Evolutionary conservation across 2,888 invertebrate species (phyloP), one percentile per base, ranked within the genome.

Genomic region (Tromatobia lineatoria): DNA sequence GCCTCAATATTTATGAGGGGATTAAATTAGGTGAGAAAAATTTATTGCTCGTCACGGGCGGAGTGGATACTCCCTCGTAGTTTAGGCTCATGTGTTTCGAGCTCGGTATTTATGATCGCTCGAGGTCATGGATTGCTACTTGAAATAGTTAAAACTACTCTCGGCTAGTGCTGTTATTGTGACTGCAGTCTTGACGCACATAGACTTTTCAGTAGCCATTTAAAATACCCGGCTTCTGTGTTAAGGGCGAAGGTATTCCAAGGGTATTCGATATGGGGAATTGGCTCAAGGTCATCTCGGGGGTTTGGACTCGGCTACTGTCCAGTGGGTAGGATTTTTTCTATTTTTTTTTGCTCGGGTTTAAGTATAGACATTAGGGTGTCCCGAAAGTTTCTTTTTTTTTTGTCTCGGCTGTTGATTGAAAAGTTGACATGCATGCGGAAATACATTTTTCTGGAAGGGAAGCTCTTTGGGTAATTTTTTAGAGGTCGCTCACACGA

Each of bases 21-120:
- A 83, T 88, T 78, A 86, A 85, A 88, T 88, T 87, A 82, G 86
- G 82, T 84, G 82, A 85, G 84, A 87, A 86, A 87, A 86, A 88
- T 87, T 86, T 87, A 88, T 87, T 85, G 81, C 85, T 87, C 87
- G 84, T 86, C 87, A 87, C 83, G 80, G 78, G 76, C 38, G 47
- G 47, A 61, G 47, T 59, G 50, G 67, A 29, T 61, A 61, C 45
- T 34, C 61, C 66, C 11, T 74, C 38, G 34, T n/a, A 75, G 74
- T 66, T 75, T 47, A 25, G 71, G 52, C 67, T 75, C 67, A 15
- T 10, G 45, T 45, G 38, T 23, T 25, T 13, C 18, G 42, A 42
- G 52, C 23, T 34, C 13, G 67, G 34, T 59, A 74, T 83, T 71
- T 71, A 76, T 59, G 20, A 67, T 59, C 66, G 11, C 71, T 42